Evolutionary conservation across 2,888 invertebrate genomes (phyloP).

Genomic region (Eilema sororculum): DNA sequence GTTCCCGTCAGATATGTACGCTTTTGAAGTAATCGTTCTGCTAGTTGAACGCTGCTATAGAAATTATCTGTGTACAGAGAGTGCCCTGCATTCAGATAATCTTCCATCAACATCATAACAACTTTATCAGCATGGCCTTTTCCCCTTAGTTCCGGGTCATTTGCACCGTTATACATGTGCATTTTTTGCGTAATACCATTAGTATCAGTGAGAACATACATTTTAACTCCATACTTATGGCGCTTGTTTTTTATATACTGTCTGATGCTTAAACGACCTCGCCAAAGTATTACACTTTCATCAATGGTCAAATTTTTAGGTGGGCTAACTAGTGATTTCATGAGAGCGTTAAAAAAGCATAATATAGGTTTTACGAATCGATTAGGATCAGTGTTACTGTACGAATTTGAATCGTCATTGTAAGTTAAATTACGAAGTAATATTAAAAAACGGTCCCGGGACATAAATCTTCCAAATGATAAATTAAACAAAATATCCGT

Average conservation of each 20-base stretch:
- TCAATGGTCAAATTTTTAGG: constrained; percentile 14
- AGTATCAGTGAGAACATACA: constrained; percentile 18
- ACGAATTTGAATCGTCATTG: constrained; percentile 3
- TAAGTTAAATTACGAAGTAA: constrained; percentile 14
- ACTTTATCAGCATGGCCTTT: constrained; percentile 37
- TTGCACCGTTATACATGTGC: constrained; percentile 22
- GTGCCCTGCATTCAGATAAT: constrained; percentile 31
- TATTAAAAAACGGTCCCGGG: neutral
- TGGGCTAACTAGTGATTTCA: constrained; percentile 11
- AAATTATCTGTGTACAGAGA: constrained; percentile 34
- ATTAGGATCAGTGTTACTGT: constrained; percentile 3
- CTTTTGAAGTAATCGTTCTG: constrained; percentile 24
- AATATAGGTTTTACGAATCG: constrained; percentile 13
- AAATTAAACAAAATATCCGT: constrained; percentile 2
- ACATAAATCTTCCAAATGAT: neutral
- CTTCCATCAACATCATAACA: constrained; percentile 28
- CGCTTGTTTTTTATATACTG: constrained; percentile 18
- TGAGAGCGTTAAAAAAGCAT: constrained; percentile 12
- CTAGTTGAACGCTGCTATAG: constrained; percentile 30
- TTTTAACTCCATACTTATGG: constrained; percentile 19
- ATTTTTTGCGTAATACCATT: constrained; percentile 17
- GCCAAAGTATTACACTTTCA: constrained; percentile 13
- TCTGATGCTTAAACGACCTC: constrained; percentile 11
- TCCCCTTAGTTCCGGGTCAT: constrained; percentile 17
- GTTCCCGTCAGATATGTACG: constrained; percentile 33